phyloP scores from a whole-genome alignment of 2,797 vertebrate genomes.

The Threskiornis aethiopicus region DNA sequence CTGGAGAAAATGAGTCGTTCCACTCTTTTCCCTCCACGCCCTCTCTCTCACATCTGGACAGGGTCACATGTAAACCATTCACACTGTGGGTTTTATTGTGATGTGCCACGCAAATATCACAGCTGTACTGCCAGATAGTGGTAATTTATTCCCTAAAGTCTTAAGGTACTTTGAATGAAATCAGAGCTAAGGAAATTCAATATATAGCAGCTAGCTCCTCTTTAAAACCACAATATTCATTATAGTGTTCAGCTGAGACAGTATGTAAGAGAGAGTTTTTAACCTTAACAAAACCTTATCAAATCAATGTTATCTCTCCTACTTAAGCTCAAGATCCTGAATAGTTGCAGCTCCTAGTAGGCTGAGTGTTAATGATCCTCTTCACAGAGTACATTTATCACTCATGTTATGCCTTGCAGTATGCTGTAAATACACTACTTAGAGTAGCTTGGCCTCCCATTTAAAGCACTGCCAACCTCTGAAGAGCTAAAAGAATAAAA shows the following conservation, averaged over 20 bases:
- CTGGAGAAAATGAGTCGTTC: background rate
- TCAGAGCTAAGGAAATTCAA: background rate
- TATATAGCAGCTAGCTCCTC: background rate
- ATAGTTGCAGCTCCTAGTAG: background rate
- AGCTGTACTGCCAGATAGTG: background rate
- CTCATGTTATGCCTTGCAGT: background rate
- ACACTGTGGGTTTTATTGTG: background rate
- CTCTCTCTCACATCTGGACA: background rate
- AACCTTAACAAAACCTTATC: conserved; percentile 32
- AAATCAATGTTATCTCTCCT: background rate
- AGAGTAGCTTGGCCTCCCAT: background rate
- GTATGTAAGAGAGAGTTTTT: background rate
- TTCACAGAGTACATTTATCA: background rate
- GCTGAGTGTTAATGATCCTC: conserved; percentile 14
- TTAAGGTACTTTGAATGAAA: background rate
- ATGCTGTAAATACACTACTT: background rate
- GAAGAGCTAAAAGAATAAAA: background rate
- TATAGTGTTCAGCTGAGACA: background rate
- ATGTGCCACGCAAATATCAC: background rate
- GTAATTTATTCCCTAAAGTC: background rate
- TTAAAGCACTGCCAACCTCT: conserved; percentile 16
- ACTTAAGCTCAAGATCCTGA: conserved; percentile 7
- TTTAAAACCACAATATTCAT: background rate
- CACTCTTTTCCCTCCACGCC: background rate
- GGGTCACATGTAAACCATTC: background rate